These are phyloP conservation scores for Gorsachius goisagi DNA, from an alignment of 2,113 vertebrate genomes.

Conservation along the genomic window DNA sequence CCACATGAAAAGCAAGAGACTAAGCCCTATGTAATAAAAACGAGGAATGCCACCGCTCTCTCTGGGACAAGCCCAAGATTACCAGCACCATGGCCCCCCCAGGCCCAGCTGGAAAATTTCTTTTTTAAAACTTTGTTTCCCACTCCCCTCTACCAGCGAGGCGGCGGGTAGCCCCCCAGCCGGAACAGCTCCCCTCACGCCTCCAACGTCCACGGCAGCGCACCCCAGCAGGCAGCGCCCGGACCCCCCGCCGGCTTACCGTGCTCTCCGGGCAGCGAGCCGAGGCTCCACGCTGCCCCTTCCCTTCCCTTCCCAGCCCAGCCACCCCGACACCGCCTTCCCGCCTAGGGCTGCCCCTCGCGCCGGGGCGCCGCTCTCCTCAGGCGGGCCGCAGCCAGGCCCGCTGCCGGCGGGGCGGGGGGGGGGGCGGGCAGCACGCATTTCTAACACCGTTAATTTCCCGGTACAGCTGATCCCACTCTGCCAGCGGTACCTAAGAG, in stretches of 20 bases:
- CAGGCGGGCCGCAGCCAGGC: not conserved
- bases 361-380: not conserved
- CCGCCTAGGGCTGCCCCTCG: not conserved
- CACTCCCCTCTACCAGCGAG: too few species aligned
- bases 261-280: accelerated
- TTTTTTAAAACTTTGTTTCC: not conserved
- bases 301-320: too few species aligned
- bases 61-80: accelerated
- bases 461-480: accelerated
- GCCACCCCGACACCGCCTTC: not conserved
- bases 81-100: accelerated
- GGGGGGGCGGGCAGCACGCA: accelerated
- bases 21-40: not conserved
- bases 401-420: too few species aligned
- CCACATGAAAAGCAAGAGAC: not conserved
- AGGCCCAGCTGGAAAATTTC: not conserved
- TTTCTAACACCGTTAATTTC: accelerated
- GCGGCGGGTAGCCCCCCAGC: too few species aligned
- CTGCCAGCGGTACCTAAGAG: accelerated
- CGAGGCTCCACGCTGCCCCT: accelerated
- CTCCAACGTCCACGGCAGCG: not conserved
- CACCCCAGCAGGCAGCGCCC: not conserved
- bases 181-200: not conserved
- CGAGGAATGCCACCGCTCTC: accelerated
- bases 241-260: not conserved